Percentiles rank a stretch among this genome's conserved stretches.
Evolutionary conservation across 1,140 invertebrate genomes (phyloP).

Genomic region (Heliconius nattereri): DNA sequence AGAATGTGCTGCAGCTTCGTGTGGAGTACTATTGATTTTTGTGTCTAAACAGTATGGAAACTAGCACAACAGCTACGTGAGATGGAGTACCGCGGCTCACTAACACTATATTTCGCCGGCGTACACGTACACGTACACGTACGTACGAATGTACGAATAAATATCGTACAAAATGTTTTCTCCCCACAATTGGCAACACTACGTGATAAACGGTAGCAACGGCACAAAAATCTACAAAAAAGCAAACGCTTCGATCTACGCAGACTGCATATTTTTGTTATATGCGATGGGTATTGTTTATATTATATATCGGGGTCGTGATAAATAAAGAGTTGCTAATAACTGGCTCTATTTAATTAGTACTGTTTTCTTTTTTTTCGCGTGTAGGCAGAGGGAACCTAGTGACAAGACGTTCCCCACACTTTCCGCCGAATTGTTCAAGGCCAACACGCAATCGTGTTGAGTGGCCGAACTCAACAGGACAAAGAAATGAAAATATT

Average conservation of each 20-base stretch:
- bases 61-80: constrained; percentile 25
- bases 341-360: no score
- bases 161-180: constrained; percentile 18
- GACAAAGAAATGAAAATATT: no score
- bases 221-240: neutral
- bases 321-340: neutral
- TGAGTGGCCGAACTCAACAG: no score
- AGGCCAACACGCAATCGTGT: no score
- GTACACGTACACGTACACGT: neutral
- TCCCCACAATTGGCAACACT: neutral
- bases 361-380: no score
- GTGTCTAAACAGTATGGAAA: constrained; percentile 31
- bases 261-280: neutral
- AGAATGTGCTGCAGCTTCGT: constrained; percentile 22
- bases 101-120: constrained; percentile 27
- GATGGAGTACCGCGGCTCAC: constrained; percentile 27
- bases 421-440: no score
- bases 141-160: constrained; percentile 25
- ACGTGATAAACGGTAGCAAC: neutral
- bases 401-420: no score
- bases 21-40: constrained; percentile 30
- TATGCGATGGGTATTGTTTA: no score
- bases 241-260: neutral
- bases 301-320: neutral
- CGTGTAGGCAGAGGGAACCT: no score